These are phyloP conservation scores for Raphicerus campestris DNA, from an alignment of 2,113 vertebrate species.

Conservation along the genomic window DNA sequence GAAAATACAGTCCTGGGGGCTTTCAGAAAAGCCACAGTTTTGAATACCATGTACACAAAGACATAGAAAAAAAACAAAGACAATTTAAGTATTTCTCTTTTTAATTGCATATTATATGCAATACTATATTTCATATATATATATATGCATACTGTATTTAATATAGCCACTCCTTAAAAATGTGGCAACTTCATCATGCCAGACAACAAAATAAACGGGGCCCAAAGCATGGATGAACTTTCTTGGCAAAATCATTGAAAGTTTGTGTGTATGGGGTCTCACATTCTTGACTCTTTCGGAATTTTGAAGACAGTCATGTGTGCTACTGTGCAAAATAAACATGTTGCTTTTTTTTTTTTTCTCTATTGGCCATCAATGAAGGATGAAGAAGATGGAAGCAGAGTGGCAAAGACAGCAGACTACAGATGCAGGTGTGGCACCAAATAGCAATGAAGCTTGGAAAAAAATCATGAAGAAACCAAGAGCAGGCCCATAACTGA, in stretches of 20 bases:
- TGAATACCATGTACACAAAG: not conserved
- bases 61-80: not conserved
- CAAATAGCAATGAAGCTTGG: constrained; percentile 78
- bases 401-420: constrained; percentile 76
- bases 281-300: constrained; percentile 55
- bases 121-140: not conserved
- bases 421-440: constrained; percentile 74
- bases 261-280: constrained; percentile 54
- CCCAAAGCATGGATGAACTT: not conserved
- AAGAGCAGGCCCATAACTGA: constrained; percentile 71
- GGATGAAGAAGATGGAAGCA: constrained; percentile 81
- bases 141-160: not conserved
- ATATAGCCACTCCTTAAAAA: not conserved
- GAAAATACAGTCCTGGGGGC: not conserved
- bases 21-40: not conserved
- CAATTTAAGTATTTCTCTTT: not conserved
- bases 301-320: constrained; percentile 61
- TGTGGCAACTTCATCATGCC: not conserved
- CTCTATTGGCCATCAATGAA: constrained; percentile 67
- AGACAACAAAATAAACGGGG: constrained; percentile 13
- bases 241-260: constrained; percentile 67
- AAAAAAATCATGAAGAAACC: constrained; percentile 53
- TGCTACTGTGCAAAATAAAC: constrained; percentile 76
- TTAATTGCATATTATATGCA: not conserved
- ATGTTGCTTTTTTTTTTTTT: constrained; percentile 65